Evolutionary conservation across 2,113 vertebrate genomes (phyloP).

Genomic region (Aspiorhynchus laticeps): DNA sequence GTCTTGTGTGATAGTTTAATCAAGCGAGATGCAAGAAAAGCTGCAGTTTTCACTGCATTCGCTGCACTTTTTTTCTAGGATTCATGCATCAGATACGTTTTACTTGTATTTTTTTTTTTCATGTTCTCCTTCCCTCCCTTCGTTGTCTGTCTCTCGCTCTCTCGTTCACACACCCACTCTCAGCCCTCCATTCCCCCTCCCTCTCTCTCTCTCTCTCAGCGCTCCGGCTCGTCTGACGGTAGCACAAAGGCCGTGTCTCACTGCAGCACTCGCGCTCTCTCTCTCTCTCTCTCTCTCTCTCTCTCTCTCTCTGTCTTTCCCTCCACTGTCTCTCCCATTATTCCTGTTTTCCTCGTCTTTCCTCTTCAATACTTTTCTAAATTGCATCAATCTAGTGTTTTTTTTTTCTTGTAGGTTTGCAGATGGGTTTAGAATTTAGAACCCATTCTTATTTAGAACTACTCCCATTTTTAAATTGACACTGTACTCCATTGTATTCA

Average conservation of each 20-base stretch:
- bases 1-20: not conserved
- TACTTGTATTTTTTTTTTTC: slow-evolving; percentile 31
- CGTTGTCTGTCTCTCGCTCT: slow-evolving; percentile 3
- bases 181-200: slow-evolving; percentile 60
- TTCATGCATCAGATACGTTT: not conserved
- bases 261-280: slow-evolving; percentile 41
- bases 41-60: not conserved
- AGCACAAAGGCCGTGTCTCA: slow-evolving; percentile 42
- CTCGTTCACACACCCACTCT: slow-evolving; percentile 22
- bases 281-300: too few relatives aligned
- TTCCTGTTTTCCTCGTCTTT: slow-evolving; percentile 69
- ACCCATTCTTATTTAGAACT: not conserved
- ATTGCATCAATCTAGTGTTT: slow-evolving; percentile 69
- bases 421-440: not conserved
- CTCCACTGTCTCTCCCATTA: slow-evolving; percentile 52
- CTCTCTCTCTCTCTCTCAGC: not conserved
- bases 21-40: not conserved
- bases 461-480: not conserved
- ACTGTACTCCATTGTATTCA: not conserved
- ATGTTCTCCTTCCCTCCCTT: slow-evolving; percentile 36
- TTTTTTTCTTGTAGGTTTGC: not conserved
- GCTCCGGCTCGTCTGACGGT: slow-evolving; percentile 19
- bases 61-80: not conserved
- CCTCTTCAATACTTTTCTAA: slow-evolving; percentile 59
- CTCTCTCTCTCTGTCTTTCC: not conserved